phyloP scores from a whole-genome alignment of 2,797 vertebrate genomes.

The Anabacerthia variegaticeps region DNA sequence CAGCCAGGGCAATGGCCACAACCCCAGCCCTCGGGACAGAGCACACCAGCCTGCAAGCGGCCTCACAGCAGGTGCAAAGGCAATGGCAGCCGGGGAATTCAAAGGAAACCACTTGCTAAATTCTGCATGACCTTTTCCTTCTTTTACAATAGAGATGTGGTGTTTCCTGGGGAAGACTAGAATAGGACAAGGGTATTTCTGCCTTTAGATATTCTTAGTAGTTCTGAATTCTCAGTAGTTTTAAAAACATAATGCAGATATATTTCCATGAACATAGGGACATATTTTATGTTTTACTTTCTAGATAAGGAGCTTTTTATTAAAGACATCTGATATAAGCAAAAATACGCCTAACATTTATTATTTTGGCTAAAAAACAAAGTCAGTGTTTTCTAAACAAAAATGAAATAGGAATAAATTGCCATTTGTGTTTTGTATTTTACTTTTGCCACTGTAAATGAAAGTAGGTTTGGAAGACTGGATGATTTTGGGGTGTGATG shows the following conservation, averaged over 20 bases:
- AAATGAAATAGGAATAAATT: not conserved
- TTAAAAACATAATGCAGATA: not conserved
- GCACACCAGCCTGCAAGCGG: not conserved
- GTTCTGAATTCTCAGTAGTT: not conserved
- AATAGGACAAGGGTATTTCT: not conserved
- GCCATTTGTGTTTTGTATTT: not conserved
- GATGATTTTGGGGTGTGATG: not conserved
- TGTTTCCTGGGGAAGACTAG: not conserved
- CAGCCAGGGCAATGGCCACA: not conserved
- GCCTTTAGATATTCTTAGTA: not conserved
- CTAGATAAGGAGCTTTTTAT: not conserved
- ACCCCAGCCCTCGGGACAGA: not conserved
- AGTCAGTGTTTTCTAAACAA: not conserved
- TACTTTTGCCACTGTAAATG: not conserved
- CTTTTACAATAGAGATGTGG: not conserved
- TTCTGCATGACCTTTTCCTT: slow-evolving; percentile 45
- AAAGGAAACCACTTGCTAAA: slow-evolving; percentile 18
- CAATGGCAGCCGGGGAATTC: not conserved
- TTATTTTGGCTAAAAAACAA: not conserved
- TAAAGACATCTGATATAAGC: not conserved
- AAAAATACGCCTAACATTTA: not conserved
- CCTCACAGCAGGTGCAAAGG: not conserved
- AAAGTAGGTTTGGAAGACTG: not conserved
- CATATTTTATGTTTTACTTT: not conserved
- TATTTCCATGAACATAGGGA: not conserved